Evolutionary conservation across 2,888 invertebrate genomes (phyloP).

Genomic region (Parthenolecanium corni): DNA sequence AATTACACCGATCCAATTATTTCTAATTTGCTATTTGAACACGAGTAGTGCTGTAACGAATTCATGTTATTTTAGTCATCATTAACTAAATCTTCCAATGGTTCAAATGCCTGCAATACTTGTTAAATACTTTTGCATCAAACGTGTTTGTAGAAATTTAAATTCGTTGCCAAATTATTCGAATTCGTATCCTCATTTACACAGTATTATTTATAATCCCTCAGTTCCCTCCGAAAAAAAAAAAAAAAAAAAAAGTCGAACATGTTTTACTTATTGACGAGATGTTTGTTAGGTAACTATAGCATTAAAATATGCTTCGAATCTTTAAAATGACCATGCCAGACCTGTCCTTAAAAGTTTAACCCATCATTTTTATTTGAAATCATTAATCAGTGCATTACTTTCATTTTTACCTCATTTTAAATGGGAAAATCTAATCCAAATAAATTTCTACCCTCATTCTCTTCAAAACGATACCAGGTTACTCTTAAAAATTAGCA

Average conservation of each 20-base stretch:
- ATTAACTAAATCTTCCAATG: background rate
- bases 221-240: too few relatives aligned
- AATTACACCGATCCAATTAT: too few relatives aligned
- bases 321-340: too few relatives aligned
- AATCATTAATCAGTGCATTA: background rate
- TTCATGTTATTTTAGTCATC: constrained; percentile 12
- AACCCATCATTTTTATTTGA: constrained; percentile 7
- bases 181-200: constrained; percentile 7
- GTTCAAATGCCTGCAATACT: constrained; percentile 13
- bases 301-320: too few relatives aligned
- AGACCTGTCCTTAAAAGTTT: too few relatives aligned
- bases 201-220: constrained; percentile 17
- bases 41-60: background rate
- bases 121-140: constrained; percentile 11
- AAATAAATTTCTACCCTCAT: background rate
- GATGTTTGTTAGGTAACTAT: too few relatives aligned
- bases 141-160: background rate
- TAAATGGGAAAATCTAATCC: constrained; percentile 1
- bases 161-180: constrained; percentile 12
- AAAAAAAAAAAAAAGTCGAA: background rate
- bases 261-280: too few relatives aligned
- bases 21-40: too few relatives aligned
- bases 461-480: background rate
- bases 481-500: constrained; percentile 12
- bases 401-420: background rate